These are phyloP conservation scores for Anolis sagrei DNA, from an alignment of 2,113 vertebrate species.

Conservation along the genomic window DNA sequence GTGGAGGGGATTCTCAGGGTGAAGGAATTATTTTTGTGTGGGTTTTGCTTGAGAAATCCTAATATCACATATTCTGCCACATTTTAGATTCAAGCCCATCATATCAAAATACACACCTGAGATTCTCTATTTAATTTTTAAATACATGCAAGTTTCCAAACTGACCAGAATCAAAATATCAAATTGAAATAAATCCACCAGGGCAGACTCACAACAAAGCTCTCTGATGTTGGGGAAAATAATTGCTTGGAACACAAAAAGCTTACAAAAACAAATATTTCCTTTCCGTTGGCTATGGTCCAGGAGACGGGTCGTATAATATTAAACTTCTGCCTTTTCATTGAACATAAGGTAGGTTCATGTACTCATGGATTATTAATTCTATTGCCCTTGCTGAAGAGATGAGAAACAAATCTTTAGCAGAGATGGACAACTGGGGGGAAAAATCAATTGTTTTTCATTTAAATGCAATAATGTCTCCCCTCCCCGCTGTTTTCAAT, in stretches of 20 bases:
- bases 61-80: neutral
- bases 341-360: conserved; percentile 35
- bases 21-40: no score
- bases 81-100: neutral
- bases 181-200: neutral
- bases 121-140: neutral
- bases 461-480: neutral
- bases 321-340: conserved; percentile 24
- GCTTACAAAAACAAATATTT: conserved; percentile 6
- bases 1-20: no score
- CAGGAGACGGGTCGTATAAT: neutral
- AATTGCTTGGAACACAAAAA: fast-evolving
- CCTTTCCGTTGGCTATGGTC: conserved; percentile 13
- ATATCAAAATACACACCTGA: neutral
- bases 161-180: neutral
- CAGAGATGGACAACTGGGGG: neutral
- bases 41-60: no score
- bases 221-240: neutral
- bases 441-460: neutral
- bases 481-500: neutral
- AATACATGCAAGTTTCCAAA: neutral
- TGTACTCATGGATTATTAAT: conserved; percentile 49
- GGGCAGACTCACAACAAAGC: neutral
- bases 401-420: conserved; percentile 1
- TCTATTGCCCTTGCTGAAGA: conserved; percentile 2